Evolutionary conservation across 1,140 invertebrate genomes (phyloP).

Genomic region (Panagrolaimus sp.): DNA sequence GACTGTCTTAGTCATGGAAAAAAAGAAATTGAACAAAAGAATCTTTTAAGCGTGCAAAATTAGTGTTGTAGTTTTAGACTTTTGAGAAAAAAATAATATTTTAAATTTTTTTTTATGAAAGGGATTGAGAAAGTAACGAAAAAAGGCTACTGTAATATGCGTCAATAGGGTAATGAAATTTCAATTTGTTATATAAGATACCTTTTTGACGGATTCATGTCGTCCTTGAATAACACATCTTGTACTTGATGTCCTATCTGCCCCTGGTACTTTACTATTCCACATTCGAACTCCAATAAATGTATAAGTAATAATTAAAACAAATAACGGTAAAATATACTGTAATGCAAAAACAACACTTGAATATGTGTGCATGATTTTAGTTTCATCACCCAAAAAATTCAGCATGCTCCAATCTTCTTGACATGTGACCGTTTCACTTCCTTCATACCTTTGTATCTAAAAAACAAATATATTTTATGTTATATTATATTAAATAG

Average conservation of each 20-base stretch:
- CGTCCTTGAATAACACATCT: slow-evolving; percentile 40
- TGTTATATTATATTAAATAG: neutral
- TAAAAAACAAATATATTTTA: neutral
- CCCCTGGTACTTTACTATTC: slow-evolving; percentile 55
- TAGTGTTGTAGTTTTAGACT: no score
- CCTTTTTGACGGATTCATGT: slow-evolving; percentile 58
- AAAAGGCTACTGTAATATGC: neutral
- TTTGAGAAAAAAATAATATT: no score
- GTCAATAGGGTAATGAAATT: neutral
- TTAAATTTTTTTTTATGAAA: no score
- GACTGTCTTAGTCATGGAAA: no score
- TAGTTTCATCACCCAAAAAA: slow-evolving; percentile 31
- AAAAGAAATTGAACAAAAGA: no score
- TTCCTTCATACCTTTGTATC: neutral
- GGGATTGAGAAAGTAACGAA: no score
- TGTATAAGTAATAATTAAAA: slow-evolving; percentile 56
- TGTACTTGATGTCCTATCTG: slow-evolving; percentile 31
- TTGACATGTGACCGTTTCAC: slow-evolving; percentile 39
- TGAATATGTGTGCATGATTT: slow-evolving; percentile 45
- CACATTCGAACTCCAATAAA: slow-evolving; percentile 56
- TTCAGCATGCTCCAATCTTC: slow-evolving; percentile 52
- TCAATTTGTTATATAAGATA: slow-evolving; percentile 11
- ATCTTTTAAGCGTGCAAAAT: no score
- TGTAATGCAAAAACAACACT: slow-evolving; percentile 49
- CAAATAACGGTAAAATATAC: slow-evolving; percentile 53